These are phyloP conservation scores for Apotomis capreana DNA, from an alignment of 2,888 invertebrate species.

Conservation along the genomic window DNA sequence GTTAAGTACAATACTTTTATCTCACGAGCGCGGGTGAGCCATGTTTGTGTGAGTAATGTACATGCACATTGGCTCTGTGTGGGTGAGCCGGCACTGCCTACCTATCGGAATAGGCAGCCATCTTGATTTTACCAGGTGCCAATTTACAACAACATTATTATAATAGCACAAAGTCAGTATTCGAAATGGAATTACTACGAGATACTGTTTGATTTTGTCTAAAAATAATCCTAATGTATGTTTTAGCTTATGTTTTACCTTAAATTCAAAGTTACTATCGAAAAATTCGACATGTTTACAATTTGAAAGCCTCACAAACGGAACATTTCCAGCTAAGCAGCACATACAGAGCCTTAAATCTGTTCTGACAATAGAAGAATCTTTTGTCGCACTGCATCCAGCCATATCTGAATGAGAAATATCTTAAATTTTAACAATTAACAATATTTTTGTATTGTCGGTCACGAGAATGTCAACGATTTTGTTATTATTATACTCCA, in stretches of 20 bases:
- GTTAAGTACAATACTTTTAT: too few relatives aligned
- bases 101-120: constrained; percentile 47
- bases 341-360: constrained; percentile 53
- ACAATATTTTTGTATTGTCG: neutral
- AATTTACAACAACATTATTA: constrained; percentile 55
- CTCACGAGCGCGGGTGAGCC: too few relatives aligned
- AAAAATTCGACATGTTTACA: constrained; percentile 62
- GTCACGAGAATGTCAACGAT: constrained; percentile 4
- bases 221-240: constrained; percentile 16
- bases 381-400: constrained; percentile 25
- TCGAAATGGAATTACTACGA: constrained; percentile 4
- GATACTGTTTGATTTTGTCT: constrained; percentile 16
- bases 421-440: constrained; percentile 44
- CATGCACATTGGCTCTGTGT: too few relatives aligned
- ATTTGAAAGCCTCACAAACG: constrained; percentile 51
- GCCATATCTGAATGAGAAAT: constrained; percentile 41
- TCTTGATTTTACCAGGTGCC: constrained; percentile 54
- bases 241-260: constrained; percentile 52
- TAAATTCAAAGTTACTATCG: constrained; percentile 50
- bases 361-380: neutral
- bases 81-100: too few relatives aligned
- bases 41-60: too few relatives aligned
- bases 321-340: constrained; percentile 54
- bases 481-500: constrained; percentile 1
- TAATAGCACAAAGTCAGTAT: constrained; percentile 21